phyloP scores from a whole-genome alignment of 2,797 vertebrate species.

The Varecia variegata region DNA sequence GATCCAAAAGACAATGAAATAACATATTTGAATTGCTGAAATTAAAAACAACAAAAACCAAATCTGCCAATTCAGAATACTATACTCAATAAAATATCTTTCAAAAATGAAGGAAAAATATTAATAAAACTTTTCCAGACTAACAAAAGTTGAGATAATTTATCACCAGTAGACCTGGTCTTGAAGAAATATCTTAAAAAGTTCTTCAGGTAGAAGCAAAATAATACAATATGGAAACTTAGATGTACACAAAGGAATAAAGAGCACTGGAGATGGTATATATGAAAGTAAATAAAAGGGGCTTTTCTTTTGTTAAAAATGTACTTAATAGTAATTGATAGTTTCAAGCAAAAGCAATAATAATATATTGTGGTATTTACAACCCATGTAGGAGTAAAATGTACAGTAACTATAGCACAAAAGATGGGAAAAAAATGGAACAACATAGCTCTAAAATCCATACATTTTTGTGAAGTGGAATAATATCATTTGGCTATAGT shows the following conservation, averaged over 20 bases:
- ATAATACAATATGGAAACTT: background rate
- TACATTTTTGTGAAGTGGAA: background rate
- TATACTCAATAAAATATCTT: background rate
- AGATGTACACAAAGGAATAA: background rate
- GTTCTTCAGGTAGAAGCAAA: background rate
- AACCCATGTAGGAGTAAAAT: background rate
- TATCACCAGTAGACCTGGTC: background rate
- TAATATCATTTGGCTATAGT: background rate
- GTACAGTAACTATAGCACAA: background rate
- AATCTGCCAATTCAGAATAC: background rate
- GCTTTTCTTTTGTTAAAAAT: background rate
- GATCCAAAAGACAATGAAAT: background rate
- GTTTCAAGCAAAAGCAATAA: background rate
- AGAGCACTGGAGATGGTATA: background rate
- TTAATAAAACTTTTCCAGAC: background rate
- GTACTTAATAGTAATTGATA: background rate
- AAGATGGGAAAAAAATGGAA: background rate
- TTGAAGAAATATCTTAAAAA: background rate
- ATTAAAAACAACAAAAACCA: background rate
- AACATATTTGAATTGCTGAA: background rate
- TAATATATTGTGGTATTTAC: background rate
- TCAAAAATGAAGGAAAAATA: background rate
- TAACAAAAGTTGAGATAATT: background rate
- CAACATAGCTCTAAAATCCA: background rate
- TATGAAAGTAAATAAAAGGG: background rate